These are phyloP conservation scores for Fukomys damarensis DNA, from an alignment of 2,113 vertebrate species.

Conservation along the genomic window DNA sequence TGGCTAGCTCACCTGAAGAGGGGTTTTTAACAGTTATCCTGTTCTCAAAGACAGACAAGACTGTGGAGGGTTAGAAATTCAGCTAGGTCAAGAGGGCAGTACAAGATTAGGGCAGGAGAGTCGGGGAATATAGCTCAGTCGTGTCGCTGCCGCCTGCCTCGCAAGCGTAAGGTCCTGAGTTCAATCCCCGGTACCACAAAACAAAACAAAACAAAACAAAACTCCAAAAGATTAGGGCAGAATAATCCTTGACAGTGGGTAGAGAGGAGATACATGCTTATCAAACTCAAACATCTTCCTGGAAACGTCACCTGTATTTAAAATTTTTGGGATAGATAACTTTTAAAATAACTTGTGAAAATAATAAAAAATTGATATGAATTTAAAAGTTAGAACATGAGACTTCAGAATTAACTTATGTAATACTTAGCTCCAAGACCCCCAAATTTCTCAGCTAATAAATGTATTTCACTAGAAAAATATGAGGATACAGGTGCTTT, in stretches of 20 bases:
- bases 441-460: not conserved
- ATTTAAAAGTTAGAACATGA: not conserved
- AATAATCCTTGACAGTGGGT: not conserved
- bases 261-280: not conserved
- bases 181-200: too few species aligned
- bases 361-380: not conserved
- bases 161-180: too few species aligned
- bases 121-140: too few species aligned
- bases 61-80: not conserved
- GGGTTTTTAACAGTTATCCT: not conserved
- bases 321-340: not conserved
- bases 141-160: too few species aligned
- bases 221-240: not conserved
- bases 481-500: not conserved
- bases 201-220: too few species aligned
- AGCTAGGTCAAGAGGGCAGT: not conserved
- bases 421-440: not conserved
- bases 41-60: not conserved
- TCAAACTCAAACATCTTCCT: not conserved
- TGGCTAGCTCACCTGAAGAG: not conserved
- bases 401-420: not conserved
- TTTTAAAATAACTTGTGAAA: conserved; percentile 17
- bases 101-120: not conserved
- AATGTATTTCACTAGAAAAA: not conserved
- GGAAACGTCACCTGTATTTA: conserved; percentile 16